Percentiles rank a stretch among this genome's conserved stretches.
phyloP scores from a whole-genome alignment of 2,888 invertebrate genomes.

The Cremastobaeus sp. region DNA sequence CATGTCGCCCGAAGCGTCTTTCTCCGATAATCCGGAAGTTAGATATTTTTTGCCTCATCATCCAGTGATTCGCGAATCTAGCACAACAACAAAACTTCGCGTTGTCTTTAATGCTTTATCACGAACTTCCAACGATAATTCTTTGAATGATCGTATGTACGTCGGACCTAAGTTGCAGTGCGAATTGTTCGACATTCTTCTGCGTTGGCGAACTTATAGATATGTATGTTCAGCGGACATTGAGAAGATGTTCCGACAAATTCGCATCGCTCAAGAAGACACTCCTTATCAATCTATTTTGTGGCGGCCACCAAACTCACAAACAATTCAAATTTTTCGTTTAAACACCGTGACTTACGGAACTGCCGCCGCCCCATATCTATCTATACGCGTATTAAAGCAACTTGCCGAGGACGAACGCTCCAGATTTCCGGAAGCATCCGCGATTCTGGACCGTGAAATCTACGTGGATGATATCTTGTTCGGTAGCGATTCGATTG shows the following conservation, averaged over 20 bases:
- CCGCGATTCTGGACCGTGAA: no score
- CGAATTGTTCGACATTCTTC: slow-evolving; percentile 22
- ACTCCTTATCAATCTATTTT: slow-evolving; percentile 25
- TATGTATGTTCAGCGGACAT: no score
- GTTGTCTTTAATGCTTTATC: slow-evolving; percentile 34
- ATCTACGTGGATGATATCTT: no score
- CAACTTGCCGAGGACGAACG: no score
- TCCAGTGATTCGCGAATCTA: slow-evolving; percentile 29
- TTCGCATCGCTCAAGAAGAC: slow-evolving; percentile 29
- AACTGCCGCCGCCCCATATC: no score
- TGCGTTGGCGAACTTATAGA: slow-evolving; percentile 21
- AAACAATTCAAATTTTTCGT: no score
- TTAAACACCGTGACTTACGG: no score
- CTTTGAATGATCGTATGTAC: slow-evolving; percentile 40
- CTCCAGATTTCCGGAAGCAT: no score
- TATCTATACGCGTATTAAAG: no score
- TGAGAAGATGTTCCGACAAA: slow-evolving; percentile 8
- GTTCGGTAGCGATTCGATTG: no score
- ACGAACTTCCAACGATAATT: slow-evolving; percentile 12
- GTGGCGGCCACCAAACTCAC: no score
- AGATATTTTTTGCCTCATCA: slow-evolving; percentile 30
- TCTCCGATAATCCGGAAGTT: not conserved
- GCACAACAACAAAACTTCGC: slow-evolving; percentile 20
- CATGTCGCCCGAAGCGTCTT: not conserved
- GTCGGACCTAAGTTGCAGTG: slow-evolving; percentile 31